Evolutionary conservation across 2,888 invertebrate genomes (phyloP).

Genomic region (Campoplex capitator): DNA sequence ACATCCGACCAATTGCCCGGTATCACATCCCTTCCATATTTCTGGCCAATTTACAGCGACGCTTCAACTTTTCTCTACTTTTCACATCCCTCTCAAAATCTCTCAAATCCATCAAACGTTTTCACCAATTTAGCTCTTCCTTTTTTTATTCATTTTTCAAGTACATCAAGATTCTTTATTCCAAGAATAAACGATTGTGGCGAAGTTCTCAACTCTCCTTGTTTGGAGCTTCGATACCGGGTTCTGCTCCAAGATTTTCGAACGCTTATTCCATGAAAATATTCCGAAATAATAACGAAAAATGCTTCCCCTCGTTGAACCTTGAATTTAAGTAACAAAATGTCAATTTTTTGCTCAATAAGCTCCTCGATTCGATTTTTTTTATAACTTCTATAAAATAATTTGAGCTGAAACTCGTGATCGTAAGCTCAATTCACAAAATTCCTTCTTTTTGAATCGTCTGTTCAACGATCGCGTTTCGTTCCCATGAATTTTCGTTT

Average conservation of each 20-base stretch:
- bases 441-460: not conserved
- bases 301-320: too few relatives aligned
- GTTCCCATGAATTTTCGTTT: not conserved
- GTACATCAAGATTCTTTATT: not conserved
- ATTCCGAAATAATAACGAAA: not conserved
- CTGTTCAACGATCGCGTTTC: not conserved
- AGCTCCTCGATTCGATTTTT: not conserved
- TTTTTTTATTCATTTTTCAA: not conserved
- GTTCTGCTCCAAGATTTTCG: not conserved
- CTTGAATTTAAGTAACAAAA: too few relatives aligned
- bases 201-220: not conserved
- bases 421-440: not conserved
- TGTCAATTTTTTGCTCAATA: not conserved
- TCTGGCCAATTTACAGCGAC: slow-evolving; percentile 41
- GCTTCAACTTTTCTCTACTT: slow-evolving; percentile 39
- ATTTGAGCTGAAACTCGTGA: not conserved
- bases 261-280: not conserved
- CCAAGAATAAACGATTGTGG: not conserved
- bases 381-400: not conserved
- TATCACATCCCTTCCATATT: not conserved
- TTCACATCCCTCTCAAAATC: not conserved
- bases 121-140: slow-evolving; percentile 14
- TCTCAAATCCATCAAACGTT: not conserved
- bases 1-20: slow-evolving; percentile 32
- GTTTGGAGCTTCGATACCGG: not conserved